Base-by-base conservation (phyloP, 1,140 invertebrate genomes). In the Sycophila sp. region DNA sequence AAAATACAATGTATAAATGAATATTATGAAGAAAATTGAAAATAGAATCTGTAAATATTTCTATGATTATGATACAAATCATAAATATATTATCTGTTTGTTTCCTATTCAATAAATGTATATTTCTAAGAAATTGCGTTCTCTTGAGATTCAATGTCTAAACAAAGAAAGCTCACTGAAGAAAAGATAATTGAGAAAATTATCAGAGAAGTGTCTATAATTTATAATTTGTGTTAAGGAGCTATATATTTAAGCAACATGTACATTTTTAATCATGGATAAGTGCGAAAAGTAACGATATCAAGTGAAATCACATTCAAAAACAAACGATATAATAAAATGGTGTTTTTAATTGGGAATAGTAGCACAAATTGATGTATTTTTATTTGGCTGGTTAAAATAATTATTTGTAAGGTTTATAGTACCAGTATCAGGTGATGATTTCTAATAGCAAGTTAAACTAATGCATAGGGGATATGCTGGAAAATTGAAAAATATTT, bases 11-110 rank as follows among this genome's bases (percentile, higher is more conserved):
- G 55, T 55, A 63, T 56, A 62, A 53, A 56, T 32, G 30, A 59
- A 63, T 17, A 22, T 30, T 47, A 65, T 49, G 32, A 49, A 51
- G 28, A 45, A 26, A 62, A 47, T 53, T 49, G 30, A 59, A 69
- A 69, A 59, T 40, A 60, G 66, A 68, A 59, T 60, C 34, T 69
- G 66, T 69, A 69, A 69, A 69, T 60, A 69, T 51, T 22, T 69
- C 34, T 67, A 40, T 34, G 53, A 58, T 67, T 62, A 53, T 26
- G 24, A 62, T 53, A 62, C 42, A 60, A n/a, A 53, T 69, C 45
- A 69, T 62, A 51, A 69, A 69, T 53, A 24, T 69, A 60, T 62
- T 69, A 55, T 53, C 34, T 30, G 62, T 40, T 63, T 62, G 45
- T 62, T 69, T 53, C 11, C 34, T 13, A 51, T 32, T 60, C 19